Evolutionary conservation across 2,113 vertebrate genomes (phyloP).

Genomic region (Podocnemis expansa): DNA sequence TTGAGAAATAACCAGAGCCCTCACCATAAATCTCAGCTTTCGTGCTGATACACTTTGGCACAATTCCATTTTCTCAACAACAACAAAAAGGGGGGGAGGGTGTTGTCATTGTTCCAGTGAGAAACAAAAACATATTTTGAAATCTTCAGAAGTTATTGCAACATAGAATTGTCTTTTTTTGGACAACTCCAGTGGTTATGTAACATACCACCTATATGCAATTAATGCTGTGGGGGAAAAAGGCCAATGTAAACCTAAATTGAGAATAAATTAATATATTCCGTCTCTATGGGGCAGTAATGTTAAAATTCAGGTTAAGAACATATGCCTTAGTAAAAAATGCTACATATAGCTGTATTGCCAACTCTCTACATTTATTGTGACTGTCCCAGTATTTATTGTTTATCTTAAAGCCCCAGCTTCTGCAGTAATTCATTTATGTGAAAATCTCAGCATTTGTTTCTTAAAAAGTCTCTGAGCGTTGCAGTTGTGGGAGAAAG

Average conservation of each 20-base stretch:
- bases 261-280: conserved; percentile 35
- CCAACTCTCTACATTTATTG: not conserved
- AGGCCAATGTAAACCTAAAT: not conserved
- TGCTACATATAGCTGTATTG: not conserved
- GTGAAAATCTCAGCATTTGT: not conserved
- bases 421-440: not conserved
- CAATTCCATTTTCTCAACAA: not conserved
- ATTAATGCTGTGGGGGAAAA: conserved; percentile 4
- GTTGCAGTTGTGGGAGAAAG: not conserved
- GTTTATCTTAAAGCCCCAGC: not conserved
- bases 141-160: not conserved
- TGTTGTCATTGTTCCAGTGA: not conserved
- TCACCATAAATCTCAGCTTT: not conserved
- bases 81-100: not conserved
- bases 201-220: not conserved
- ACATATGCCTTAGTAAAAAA: conserved; percentile 1
- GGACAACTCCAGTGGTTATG: not conserved
- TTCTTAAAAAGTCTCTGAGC: not conserved
- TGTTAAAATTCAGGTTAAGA: fast-evolving
- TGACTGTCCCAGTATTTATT: not conserved
- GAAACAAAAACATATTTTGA: not conserved
- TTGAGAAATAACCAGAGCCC: not conserved
- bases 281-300: not conserved
- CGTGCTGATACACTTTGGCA: not conserved
- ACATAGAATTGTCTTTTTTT: not conserved